Percentiles rank a stretch among this genome's conserved stretches.
Conservation (phyloP, 2,113 vertebrate species). For the Accipiter virgatus region DNA sequence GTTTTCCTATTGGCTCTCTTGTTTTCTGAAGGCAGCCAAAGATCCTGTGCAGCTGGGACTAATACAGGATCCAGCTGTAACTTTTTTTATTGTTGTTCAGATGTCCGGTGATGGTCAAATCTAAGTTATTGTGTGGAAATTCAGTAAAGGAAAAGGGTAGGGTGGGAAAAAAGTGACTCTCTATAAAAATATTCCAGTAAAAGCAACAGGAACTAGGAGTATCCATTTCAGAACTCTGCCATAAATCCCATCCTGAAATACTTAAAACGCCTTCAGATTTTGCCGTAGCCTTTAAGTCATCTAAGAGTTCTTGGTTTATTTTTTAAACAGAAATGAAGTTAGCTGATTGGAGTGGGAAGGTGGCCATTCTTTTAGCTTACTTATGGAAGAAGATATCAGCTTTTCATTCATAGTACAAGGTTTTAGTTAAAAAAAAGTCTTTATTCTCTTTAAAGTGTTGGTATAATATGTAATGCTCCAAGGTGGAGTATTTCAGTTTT, state of each 20-base stretch:
- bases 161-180: conserved; percentile 77
- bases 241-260: conserved; percentile 61
- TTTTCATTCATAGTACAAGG: background rate
- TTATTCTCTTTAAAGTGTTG: background rate
- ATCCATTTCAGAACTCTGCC: conserved; percentile 59
- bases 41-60: conserved; percentile 61
- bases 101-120: conserved; percentile 68
- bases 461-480: background rate
- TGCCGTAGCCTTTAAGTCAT: conserved; percentile 37
- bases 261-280: conserved; percentile 56
- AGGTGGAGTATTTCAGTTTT: background rate
- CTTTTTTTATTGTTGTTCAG: conserved; percentile 64
- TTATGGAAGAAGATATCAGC: background rate
- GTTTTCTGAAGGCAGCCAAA: conserved; percentile 13
- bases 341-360: background rate
- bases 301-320: background rate
- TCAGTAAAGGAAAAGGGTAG: conserved; percentile 76
- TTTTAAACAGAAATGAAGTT: background rate
- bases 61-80: conserved; percentile 74
- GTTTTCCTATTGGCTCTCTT: background rate
- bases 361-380: background rate
- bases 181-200: conserved; percentile 69
- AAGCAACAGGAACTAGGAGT: conserved; percentile 71
- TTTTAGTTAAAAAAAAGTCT: background rate
- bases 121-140: conserved; percentile 76